Evolutionary conservation across 1,140 invertebrate genomes (phyloP).

Genomic region (Acromyrmex charruanus): DNA sequence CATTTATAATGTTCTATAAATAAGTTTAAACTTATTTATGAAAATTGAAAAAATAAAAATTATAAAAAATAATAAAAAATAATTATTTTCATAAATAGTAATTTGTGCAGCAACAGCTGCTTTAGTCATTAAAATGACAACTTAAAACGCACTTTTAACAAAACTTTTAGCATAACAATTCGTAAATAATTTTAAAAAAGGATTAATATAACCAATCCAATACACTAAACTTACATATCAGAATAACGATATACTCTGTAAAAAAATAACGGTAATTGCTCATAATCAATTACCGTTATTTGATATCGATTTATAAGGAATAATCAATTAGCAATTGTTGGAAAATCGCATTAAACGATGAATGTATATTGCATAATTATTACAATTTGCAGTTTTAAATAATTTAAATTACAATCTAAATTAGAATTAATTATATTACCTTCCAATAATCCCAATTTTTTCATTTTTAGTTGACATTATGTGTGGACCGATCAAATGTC

Average conservation of each 20-base stretch:
- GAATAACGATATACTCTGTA: background rate
- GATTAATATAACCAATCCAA: background rate
- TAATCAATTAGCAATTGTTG: background rate
- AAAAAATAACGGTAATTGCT: background rate
- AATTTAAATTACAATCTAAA: background rate
- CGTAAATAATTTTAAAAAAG: conserved; percentile 3
- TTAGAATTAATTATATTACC: conserved; percentile 87
- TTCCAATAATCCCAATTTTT: conserved; percentile 90
- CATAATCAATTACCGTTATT: background rate
- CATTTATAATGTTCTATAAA: background rate
- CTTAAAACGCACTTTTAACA: background rate
- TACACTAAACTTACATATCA: background rate
- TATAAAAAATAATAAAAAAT: too few species aligned
- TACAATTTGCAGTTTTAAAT: background rate
- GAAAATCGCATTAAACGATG: background rate
- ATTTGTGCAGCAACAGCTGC: background rate
- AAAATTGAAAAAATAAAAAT: too few species aligned
- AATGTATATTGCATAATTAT: background rate
- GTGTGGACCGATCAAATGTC: background rate
- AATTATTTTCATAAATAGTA: background rate
- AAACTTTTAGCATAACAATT: background rate
- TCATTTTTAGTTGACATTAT: conserved; percentile 83
- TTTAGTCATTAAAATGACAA: background rate
- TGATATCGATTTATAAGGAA: background rate
- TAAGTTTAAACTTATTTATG: too few species aligned